Base-by-base conservation (phyloP, 1,140 invertebrate genomes). In the Subanguina moxae region DNA sequence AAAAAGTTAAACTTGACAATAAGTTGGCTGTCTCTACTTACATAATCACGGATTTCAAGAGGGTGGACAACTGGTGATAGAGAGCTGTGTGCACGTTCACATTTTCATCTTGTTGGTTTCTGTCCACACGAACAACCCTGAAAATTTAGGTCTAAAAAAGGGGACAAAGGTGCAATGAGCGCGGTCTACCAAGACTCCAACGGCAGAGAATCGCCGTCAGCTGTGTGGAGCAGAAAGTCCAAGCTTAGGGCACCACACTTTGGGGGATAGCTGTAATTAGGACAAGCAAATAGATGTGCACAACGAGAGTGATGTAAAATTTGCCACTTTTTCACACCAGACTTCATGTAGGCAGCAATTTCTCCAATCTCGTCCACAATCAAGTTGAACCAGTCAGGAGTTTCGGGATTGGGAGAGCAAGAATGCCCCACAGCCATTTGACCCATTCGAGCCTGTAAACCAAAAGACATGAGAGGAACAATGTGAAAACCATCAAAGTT, bases 151-250 rank as follows among this genome's bases (percentile, higher is more conserved):
- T 32, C 28, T 42, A 65, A 65, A 15, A 67, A 19, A 17, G 19
- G 1, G 13, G 17, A 65, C 15, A 32, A 48, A 65, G 23, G 1
- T 25, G 19, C 42, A 27, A n/a, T 63, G 17, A 64, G 8, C n/a
- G n/a, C n/a, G 17, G 1, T 56, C 17, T 62, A 75, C 75, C 75
- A 76, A 17, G 72, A 38, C 25, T 76, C 75, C 0, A 76, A 28
- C 23, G 75, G 75, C 21, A 76, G 52, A 38, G 52, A 63, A 28
- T 80, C 73, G 9, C 76, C 71, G 58, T 70, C 72, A 13, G 65
- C 76, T n/a, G 75, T 76, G 23, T 78, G 75, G 3, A 76, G 65
- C 64, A 78, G 43, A 57, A 76, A 76, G 27, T 76, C 75, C 15
- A 76, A 58, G 17, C 63, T 74, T 32, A 76, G 32, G 23, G 32